Evolutionary conservation across 2,113 vertebrate species (phyloP), one percentile per base, ranked within the genome.

Genomic region (Actenoides lindsayi): DNA sequence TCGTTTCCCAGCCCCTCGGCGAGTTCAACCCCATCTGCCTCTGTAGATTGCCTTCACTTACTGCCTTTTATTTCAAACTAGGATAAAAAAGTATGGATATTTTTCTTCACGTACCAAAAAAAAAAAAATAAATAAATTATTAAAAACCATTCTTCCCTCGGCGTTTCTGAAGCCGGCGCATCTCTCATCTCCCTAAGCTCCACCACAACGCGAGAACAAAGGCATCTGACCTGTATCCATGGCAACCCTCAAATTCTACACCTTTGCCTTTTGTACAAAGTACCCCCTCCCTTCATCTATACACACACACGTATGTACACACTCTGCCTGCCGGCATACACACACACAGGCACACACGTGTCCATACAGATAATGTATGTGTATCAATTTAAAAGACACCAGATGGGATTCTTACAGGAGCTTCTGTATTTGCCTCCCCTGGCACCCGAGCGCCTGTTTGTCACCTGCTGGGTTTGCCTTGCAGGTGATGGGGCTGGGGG

Each of bases 211-310:
- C 0, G 82, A 96, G 95, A 97, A 97, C 96, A 97, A 96, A 97
- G 96, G 97, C 96, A 96, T 96, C 96, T 96, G 96, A 96, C 97
- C 96, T 94, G 97, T 97, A 96, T 95, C 97, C 96, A 96, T 96
- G 94, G 97, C 95, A 97, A 97, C 96, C 82, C 82, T 93, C 96
- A 93, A 96, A 96, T 96, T 97, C 96, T 87, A 90, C 96, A 96
- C 97, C 95, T 97, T 96, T 97, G 95, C 95, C 95, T 96, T 96
- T 96, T 89, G 85, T 91, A 48, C 78, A 28, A 46, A 54, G 77
- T 46, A 67, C 83, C 84, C 95, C 87, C 97, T 96, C 87, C 95
- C 95, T 67, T 21, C 11, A 5, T 31, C 84, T 84, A 9, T 11
- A 37, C 83, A 85, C 88, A 68, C 84, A 44, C 81, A 10, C 0